Conservation (phyloP, 2,113 vertebrate genomes). For the Argyrosomus japonicus region DNA sequence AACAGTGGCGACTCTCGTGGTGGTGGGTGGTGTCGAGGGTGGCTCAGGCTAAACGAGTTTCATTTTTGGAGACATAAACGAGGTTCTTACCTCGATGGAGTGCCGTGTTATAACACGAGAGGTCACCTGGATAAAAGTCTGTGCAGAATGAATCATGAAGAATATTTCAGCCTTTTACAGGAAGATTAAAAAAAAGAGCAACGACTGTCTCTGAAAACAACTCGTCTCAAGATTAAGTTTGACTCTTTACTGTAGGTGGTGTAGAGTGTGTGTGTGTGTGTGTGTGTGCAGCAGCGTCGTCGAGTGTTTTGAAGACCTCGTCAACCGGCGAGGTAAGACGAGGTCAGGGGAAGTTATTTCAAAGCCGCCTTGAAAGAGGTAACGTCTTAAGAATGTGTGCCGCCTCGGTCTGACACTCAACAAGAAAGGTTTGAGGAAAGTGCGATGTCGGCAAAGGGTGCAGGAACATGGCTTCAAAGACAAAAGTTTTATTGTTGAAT, state of each 20-base stretch:
- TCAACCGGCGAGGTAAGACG: conserved; percentile 31
- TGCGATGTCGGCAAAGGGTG: conserved; percentile 58
- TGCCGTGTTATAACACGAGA: too few species aligned
- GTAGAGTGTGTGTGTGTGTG: too few species aligned
- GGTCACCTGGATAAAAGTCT: too few species aligned
- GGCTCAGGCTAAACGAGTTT: neutral
- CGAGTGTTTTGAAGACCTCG: conserved; percentile 1
- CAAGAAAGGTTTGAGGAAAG: conserved; percentile 52
- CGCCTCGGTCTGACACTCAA: conserved; percentile 21
- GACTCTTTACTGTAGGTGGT: too few species aligned
- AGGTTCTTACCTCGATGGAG: too few species aligned
- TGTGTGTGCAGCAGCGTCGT: neutral
- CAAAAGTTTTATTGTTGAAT: conserved; percentile 72
- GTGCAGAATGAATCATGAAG: too few species aligned
- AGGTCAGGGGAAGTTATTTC: conserved; percentile 67
- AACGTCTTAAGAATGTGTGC: conserved; percentile 2
- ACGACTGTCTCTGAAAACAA: too few species aligned
- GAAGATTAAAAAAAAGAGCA: too few species aligned
- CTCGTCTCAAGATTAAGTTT: too few species aligned
- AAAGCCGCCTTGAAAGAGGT: conserved; percentile 65
- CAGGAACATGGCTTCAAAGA: conserved; percentile 70
- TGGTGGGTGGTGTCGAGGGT: neutral
- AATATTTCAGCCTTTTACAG: too few species aligned
- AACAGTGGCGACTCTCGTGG: neutral
- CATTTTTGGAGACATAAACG: too few species aligned